Percentiles rank a stretch among this genome's conserved stretches.
Evolutionary conservation across 2,888 invertebrate genomes (phyloP).

Genomic region (Leptinotarsa rubiginosa): DNA sequence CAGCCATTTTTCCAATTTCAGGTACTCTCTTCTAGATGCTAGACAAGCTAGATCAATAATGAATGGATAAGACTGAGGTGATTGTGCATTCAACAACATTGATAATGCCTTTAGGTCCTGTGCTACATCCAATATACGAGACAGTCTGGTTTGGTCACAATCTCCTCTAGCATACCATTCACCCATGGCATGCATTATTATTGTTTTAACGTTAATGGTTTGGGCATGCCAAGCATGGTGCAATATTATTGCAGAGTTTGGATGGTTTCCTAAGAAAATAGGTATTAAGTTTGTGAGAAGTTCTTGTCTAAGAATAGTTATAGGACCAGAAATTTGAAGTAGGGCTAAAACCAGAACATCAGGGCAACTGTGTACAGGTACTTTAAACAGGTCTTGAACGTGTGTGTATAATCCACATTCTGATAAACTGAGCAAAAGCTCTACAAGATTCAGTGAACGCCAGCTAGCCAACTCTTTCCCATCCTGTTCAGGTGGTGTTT

Average conservation of each 20-base stretch:
- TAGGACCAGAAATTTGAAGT: constrained; percentile 86
- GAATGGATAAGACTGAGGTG: constrained; percentile 86
- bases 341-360: constrained; percentile 92
- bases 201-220: constrained; percentile 76
- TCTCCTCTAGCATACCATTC: constrained; percentile 96
- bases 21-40: constrained; percentile 92
- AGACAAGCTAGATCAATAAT: constrained; percentile 98
- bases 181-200: constrained; percentile 96
- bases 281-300: constrained; percentile 89
- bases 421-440: constrained; percentile 86
- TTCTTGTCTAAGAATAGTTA: constrained; percentile 85
- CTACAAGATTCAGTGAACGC: constrained; percentile 93
- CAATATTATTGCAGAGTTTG: constrained; percentile 95
- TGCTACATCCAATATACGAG: constrained; percentile 95
- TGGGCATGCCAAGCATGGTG: constrained; percentile 96
- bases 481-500: constrained; percentile 94
- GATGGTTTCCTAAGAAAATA: constrained; percentile 94
- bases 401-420: constrained; percentile 87
- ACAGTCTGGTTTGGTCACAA: constrained; percentile 88
- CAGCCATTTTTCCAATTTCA: constrained; percentile 98
- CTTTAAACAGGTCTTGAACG: constrained; percentile 90
- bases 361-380: constrained; percentile 92
- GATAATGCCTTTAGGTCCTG: constrained; percentile 95
- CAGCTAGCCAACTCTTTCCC: constrained; percentile 94
- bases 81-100: constrained; percentile 86